phyloP scores from a whole-genome alignment of 2,888 invertebrate genomes.

The Drosophila borealis region DNA sequence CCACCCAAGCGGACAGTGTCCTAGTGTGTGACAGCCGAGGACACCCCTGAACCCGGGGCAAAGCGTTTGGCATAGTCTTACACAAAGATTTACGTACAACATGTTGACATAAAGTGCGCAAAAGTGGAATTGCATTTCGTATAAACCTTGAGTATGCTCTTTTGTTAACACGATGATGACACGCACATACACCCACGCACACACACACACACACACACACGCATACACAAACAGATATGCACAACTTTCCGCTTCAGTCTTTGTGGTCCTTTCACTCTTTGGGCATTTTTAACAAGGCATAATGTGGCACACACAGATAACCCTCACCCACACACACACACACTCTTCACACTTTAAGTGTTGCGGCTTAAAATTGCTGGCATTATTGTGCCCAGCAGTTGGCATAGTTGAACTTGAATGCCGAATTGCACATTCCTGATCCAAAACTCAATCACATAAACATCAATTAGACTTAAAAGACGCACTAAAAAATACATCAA shows the following conservation, averaged over 20 bases:
- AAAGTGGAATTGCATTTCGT: conserved; percentile 82
- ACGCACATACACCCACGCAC: conserved; percentile 13
- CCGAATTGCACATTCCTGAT: conserved; percentile 13
- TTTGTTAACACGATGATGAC: conserved; percentile 78
- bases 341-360: conserved; percentile 50
- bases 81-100: conserved; percentile 81
- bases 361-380: conserved; percentile 54
- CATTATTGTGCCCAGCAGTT: conserved; percentile 37
- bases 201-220: not conserved
- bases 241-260: conserved; percentile 33
- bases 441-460: conserved; percentile 32
- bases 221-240: not conserved
- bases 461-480: conserved; percentile 5
- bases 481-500: conserved; percentile 1
- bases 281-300: conserved; percentile 75
- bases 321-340: conserved; percentile 9
- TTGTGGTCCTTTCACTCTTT: conserved; percentile 56
- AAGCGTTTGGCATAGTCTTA: conserved; percentile 79
- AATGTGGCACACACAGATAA: conserved; percentile 61
- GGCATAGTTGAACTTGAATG: conserved; percentile 26
- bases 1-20: conserved; percentile 48
- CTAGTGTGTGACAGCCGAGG: conserved; percentile 26
- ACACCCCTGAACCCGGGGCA: conserved; percentile 54
- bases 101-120: conserved; percentile 82
- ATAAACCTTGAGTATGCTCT: conserved; percentile 82